phyloP scores from a whole-genome alignment of 2,888 invertebrate species.

The Mayetiola destructor region DNA sequence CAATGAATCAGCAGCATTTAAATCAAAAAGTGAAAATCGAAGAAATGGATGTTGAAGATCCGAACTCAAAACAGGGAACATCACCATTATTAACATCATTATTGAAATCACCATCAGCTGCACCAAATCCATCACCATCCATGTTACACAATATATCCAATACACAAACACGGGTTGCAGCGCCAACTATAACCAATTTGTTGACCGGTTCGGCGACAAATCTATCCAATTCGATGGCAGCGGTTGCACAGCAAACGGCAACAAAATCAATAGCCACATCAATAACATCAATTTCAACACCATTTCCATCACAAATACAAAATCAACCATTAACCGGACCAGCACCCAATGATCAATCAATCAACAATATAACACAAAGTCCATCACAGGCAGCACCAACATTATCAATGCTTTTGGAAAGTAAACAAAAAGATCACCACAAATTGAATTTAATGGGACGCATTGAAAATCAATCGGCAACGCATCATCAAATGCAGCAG shows the following conservation, averaged over 20 bases:
- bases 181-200: slow-evolving; percentile 35
- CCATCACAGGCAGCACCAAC: slow-evolving; percentile 59
- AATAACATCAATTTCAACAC: neutral
- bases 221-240: neutral
- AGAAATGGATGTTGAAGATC: slow-evolving; percentile 26
- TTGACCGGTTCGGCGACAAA: slow-evolving; percentile 27
- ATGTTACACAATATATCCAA: slow-evolving; percentile 32
- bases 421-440: slow-evolving; percentile 29
- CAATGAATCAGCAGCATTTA: slow-evolving; percentile 12
- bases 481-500: neutral
- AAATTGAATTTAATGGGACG: slow-evolving; percentile 28
- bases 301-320: slow-evolving; percentile 9
- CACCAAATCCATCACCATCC: slow-evolving; percentile 33
- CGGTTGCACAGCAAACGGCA: neutral
- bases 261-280: slow-evolving; percentile 11
- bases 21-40: slow-evolving; percentile 17
- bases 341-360: neutral
- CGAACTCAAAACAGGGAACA: slow-evolving; percentile 37
- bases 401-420: slow-evolving; percentile 54
- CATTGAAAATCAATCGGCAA: neutral
- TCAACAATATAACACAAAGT: slow-evolving; percentile 35
- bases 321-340: slow-evolving; percentile 14
- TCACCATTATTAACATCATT: slow-evolving; percentile 70
- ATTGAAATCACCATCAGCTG: slow-evolving; percentile 53
- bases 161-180: slow-evolving; percentile 19